These are phyloP conservation scores for Lacerta agilis DNA, from an alignment of 2,797 vertebrate genomes.

Conservation along the genomic window DNA sequence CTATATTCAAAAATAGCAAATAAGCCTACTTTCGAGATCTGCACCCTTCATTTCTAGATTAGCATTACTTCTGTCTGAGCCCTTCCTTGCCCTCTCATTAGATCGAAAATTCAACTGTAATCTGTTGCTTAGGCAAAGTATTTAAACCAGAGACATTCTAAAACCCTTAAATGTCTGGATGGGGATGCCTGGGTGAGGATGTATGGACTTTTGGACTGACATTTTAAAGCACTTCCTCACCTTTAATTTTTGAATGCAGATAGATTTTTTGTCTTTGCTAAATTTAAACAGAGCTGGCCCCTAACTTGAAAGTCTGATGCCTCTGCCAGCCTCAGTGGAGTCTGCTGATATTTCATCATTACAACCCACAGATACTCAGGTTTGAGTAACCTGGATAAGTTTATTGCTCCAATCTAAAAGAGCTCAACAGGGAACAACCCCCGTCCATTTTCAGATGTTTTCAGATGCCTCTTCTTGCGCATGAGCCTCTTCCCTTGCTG, in stretches of 20 bases:
- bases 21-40: constrained; percentile 10
- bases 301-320: neutral
- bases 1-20: constrained; percentile 23
- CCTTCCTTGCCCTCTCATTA: constrained; percentile 13
- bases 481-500: neutral
- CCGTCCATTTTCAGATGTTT: neutral
- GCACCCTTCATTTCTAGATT: constrained; percentile 20
- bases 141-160: neutral
- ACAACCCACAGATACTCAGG: neutral
- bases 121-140: neutral
- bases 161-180: neutral
- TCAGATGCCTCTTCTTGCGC: neutral
- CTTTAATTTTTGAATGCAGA: neutral
- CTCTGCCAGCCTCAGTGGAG: neutral
- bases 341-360: neutral
- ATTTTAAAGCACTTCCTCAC: neutral
- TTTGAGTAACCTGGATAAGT: neutral
- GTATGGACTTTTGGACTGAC: neutral
- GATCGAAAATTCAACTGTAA: neutral
- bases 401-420: too few relatives aligned
- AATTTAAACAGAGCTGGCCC: neutral
- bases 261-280: neutral
- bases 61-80: neutral
- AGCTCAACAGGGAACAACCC: too few relatives aligned
- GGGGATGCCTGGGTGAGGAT: neutral